Conservation (phyloP, 1,140 invertebrate species). For the Paracyclopina nana region DNA sequence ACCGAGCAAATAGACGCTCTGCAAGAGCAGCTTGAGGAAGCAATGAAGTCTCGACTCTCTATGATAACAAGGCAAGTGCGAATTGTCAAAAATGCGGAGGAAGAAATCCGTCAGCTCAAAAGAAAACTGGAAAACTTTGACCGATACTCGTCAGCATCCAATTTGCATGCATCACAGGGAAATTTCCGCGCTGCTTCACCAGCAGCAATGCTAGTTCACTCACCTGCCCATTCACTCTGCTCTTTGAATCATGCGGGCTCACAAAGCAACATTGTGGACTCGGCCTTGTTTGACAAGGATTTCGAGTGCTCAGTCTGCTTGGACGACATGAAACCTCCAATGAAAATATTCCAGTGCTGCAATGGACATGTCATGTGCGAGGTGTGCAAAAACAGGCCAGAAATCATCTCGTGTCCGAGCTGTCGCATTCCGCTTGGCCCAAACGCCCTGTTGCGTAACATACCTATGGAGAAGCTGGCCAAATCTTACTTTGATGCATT, state of each 20-base stretch:
- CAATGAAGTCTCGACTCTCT: not conserved
- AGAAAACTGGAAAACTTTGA: conserved; percentile 9
- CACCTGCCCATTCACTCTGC: no score
- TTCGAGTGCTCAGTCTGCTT: conserved; percentile 15
- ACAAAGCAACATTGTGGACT: no score
- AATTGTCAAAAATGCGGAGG: not conserved
- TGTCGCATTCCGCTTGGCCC: conserved; percentile 3
- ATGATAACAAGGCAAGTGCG: conserved; percentile 6
- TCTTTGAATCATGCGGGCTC: no score
- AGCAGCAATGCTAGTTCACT: no score
- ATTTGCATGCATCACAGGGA: not conserved
- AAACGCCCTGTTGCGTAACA: not conserved
- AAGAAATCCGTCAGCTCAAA: conserved; percentile 3
- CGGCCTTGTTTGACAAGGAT: conserved; percentile 5
- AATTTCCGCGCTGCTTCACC: no score
- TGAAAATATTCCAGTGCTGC: conserved; percentile 12
- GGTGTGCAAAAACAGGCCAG: conserved; percentile 10
- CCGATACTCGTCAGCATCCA: not conserved
- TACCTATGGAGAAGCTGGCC: conserved; percentile 7
- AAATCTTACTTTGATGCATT: conserved; percentile 3
- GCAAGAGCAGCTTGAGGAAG: conserved; percentile 1
- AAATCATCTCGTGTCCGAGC: conserved; percentile 1
- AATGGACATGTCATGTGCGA: conserved; percentile 15
- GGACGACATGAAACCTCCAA: conserved; percentile 13
- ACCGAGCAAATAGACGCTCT: not conserved